Evolutionary conservation across 2,888 invertebrate genomes (phyloP).

Genomic region (Eubasilissa splendida): DNA sequence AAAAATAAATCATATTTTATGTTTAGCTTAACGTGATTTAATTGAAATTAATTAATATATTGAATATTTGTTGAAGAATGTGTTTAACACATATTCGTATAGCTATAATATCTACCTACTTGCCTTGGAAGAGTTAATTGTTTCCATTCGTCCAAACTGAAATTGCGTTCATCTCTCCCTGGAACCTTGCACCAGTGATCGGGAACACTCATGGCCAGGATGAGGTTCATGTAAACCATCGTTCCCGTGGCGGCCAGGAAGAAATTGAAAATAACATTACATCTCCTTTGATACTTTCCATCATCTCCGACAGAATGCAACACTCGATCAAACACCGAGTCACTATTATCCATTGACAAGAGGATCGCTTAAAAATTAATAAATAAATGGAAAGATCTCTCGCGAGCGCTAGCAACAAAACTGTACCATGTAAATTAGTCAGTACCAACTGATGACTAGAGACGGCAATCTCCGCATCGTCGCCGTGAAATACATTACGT

Average conservation of each 20-base stretch:
- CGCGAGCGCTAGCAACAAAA: no score
- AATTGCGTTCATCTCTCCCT: slow-evolving; percentile 68
- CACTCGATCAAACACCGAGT: slow-evolving; percentile 70
- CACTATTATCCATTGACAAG: slow-evolving; percentile 56
- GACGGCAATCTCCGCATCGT: no score
- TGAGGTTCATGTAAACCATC: slow-evolving; percentile 71
- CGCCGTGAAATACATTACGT: no score
- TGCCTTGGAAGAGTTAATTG: slow-evolving; percentile 71
- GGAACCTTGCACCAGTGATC: slow-evolving; percentile 75
- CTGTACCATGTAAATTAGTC: no score
- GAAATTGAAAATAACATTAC: slow-evolving; percentile 69
- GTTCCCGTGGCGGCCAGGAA: slow-evolving; percentile 67
- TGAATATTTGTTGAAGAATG: background rate
- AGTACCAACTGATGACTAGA: no score
- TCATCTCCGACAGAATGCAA: slow-evolving; percentile 70
- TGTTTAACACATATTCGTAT: background rate
- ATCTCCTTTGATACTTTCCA: slow-evolving; percentile 71
- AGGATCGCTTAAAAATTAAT: no score
- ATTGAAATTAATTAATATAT: no score
- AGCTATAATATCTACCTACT: slow-evolving; percentile 54
- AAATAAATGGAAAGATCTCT: no score
- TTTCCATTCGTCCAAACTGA: slow-evolving; percentile 70
- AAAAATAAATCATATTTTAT: no score
- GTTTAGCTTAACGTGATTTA: no score
- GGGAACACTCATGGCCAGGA: slow-evolving; percentile 72